These are phyloP conservation scores for Nomada ferruginata DNA, from an alignment of 2,888 invertebrate species.

Conservation along the genomic window DNA sequence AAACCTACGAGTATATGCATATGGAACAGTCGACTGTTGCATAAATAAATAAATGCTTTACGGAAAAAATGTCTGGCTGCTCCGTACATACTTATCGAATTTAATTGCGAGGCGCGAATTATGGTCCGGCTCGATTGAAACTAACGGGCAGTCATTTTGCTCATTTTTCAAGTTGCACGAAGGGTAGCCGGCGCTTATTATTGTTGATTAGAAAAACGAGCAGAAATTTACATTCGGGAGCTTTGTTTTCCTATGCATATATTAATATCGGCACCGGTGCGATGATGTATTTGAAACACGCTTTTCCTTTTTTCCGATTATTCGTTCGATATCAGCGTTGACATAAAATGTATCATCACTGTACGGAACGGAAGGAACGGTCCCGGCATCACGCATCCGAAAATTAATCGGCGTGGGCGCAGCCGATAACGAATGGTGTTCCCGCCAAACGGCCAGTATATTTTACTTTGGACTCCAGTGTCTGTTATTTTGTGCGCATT, in stretches of 20 bases:
- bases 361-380: conserved; percentile 69
- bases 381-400: conserved; percentile 75
- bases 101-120: conserved; percentile 7
- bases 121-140: neutral
- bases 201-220: conserved; percentile 48
- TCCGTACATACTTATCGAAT: conserved; percentile 35
- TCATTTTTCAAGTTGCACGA: conserved; percentile 42
- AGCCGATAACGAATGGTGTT: conserved; percentile 79
- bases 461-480: conserved; percentile 77
- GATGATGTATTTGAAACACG: conserved; percentile 62
- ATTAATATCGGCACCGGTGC: conserved; percentile 44
- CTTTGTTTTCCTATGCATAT: conserved; percentile 49
- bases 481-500: conserved; percentile 77
- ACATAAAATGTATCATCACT: conserved; percentile 73
- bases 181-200: conserved; percentile 37
- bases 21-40: conserved; percentile 51
- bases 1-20: conserved; percentile 69
- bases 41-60: conserved; percentile 56
- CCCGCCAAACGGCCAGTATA: conserved; percentile 78
- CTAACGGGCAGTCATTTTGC: conserved; percentile 12
- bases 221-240: conserved; percentile 47
- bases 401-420: conserved; percentile 80
- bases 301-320: conserved; percentile 68
- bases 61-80: conserved; percentile 41
- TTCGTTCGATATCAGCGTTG: conserved; percentile 72